These are phyloP conservation scores for Pilophorus perplexus DNA, from an alignment of 2,888 invertebrate species.

Conservation along the genomic window DNA sequence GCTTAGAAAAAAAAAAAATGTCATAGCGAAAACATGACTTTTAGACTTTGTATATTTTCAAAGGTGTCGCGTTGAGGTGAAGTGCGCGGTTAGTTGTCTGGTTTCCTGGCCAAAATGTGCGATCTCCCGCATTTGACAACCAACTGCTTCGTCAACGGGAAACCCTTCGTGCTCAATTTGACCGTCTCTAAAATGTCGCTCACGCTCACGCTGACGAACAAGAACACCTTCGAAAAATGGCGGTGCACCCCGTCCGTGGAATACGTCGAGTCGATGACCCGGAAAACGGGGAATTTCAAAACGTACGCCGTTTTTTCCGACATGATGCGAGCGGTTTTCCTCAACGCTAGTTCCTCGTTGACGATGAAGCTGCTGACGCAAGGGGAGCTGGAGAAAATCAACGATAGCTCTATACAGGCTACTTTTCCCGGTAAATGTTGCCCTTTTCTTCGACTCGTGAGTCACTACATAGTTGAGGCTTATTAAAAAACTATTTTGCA, in stretches of 20 bases:
- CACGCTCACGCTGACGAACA: slow-evolving; percentile 56
- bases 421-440: background rate
- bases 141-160: slow-evolving; percentile 54
- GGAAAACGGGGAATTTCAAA: slow-evolving; percentile 59
- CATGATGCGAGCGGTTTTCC: slow-evolving; percentile 58
- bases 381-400: slow-evolving; percentile 56
- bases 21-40: too few species aligned
- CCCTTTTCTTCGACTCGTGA: too few species aligned
- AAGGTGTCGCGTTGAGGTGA: too few species aligned
- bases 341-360: slow-evolving; percentile 58
- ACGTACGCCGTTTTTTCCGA: slow-evolving; percentile 58
- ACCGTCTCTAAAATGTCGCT: slow-evolving; percentile 53
- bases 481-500: too few species aligned
- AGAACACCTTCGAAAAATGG: slow-evolving; percentile 59
- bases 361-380: slow-evolving; percentile 57
- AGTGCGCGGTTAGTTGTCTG: too few species aligned
- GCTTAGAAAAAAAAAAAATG: too few species aligned
- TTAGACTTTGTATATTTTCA: too few species aligned
- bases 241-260: slow-evolving; percentile 57
- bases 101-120: too few species aligned
- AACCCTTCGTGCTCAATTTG: slow-evolving; percentile 56
- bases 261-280: slow-evolving; percentile 59
- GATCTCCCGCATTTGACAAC: slow-evolving; percentile 54
- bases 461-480: too few species aligned
- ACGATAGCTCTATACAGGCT: background rate